phyloP scores from a whole-genome alignment of 2,888 invertebrate species.

The Ectropis crepuscularia region DNA sequence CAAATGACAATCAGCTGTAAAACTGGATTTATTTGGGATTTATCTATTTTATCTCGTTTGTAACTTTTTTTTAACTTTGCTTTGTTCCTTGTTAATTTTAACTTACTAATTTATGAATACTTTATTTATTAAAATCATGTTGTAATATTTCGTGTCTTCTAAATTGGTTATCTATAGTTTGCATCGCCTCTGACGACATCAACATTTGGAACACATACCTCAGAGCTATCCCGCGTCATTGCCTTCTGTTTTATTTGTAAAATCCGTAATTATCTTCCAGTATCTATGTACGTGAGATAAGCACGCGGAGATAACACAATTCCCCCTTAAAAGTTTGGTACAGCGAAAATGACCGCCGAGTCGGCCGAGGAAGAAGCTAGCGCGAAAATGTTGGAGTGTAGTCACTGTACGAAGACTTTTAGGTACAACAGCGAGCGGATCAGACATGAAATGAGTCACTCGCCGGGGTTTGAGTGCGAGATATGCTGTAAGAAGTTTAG shows the following conservation, averaged over 20 bases:
- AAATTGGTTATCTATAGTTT: not conserved
- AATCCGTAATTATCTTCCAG: not conserved
- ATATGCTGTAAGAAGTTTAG: slow-evolving; percentile 77
- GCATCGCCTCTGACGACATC: not conserved
- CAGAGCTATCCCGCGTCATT: not conserved
- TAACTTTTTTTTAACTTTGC: too few species aligned
- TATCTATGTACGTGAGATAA: slow-evolving; percentile 26
- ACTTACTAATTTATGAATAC: too few species aligned
- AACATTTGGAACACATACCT: slow-evolving; percentile 4
- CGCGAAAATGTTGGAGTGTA: slow-evolving; percentile 53
- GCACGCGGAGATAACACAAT: slow-evolving; percentile 10
- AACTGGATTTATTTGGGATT: too few species aligned
- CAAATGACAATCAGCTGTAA: too few species aligned
- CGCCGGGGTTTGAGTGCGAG: slow-evolving; percentile 68
- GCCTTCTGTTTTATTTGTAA: not conserved
- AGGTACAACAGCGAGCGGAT: slow-evolving; percentile 74
- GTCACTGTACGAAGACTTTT: slow-evolving; percentile 67
- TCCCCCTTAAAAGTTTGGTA: slow-evolving; percentile 4
- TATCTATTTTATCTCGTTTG: too few species aligned
- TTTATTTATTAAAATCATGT: too few species aligned
- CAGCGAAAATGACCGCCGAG: slow-evolving; percentile 22
- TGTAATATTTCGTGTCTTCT: too few species aligned
- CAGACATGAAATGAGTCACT: slow-evolving; percentile 75
- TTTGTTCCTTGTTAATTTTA: too few species aligned
- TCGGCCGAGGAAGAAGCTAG: slow-evolving; percentile 22